Evolutionary conservation across 2,113 vertebrate genomes (phyloP).

Genomic region (Clarias gariepinus): DNA sequence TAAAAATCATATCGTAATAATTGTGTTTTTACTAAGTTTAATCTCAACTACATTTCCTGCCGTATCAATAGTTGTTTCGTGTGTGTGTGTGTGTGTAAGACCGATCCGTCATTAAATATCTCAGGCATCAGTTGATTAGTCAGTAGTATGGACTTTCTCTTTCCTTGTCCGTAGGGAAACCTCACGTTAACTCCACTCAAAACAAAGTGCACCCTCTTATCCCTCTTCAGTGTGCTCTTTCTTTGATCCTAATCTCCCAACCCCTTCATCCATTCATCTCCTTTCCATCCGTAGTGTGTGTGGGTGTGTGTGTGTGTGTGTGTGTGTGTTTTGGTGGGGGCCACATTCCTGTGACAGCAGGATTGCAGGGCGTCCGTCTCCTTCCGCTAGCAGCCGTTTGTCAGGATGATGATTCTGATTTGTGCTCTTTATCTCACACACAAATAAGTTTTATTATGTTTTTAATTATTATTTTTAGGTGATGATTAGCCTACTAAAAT

Average conservation of each 20-base stretch:
- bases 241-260: constrained; percentile 27
- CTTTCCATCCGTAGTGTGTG: constrained; percentile 17
- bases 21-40: too few relatives aligned
- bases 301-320: constrained; percentile 21
- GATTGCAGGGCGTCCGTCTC: not conserved
- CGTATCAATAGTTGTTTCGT: not conserved
- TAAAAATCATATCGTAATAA: too few relatives aligned
- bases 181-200: not conserved
- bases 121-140: not conserved
- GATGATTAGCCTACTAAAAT: not conserved
- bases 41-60: too few relatives aligned
- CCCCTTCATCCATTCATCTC: constrained; percentile 12
- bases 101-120: not conserved
- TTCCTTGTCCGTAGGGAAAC: not conserved
- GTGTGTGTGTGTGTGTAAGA: constrained; percentile 29
- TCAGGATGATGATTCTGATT: constrained; percentile 4
- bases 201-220: not conserved
- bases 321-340: constrained; percentile 31
- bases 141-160: not conserved
- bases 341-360: constrained; percentile 38
- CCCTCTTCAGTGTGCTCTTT: not conserved
- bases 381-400: not conserved
- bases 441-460: not conserved
- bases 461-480: not conserved
- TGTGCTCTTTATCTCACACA: not conserved